These are phyloP conservation scores for Ethmia dodecea DNA, from an alignment of 2,888 invertebrate genomes.

Conservation along the genomic window DNA sequence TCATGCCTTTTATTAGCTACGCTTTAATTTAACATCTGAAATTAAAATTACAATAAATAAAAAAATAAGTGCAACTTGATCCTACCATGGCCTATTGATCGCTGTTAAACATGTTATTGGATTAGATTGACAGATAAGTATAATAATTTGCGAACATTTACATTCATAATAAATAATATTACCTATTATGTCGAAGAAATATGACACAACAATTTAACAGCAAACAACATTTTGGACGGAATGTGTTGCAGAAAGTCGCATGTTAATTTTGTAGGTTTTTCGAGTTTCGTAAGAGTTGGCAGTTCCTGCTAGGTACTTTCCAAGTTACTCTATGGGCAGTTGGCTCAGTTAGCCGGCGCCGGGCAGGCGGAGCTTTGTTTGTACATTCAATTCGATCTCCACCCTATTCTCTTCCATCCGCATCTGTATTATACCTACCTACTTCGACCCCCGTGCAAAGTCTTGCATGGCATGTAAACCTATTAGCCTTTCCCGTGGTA, in stretches of 20 bases:
- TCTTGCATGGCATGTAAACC: too few species aligned
- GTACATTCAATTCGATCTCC: constrained; percentile 39
- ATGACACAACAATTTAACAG: too few species aligned
- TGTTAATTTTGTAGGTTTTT: neutral
- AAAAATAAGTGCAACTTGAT: constrained; percentile 34
- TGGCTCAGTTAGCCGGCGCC: constrained; percentile 30
- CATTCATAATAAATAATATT: too few species aligned
- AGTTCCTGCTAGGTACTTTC: neutral
- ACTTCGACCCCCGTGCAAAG: too few species aligned
- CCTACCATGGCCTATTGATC: too few species aligned
- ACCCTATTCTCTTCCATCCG: too few species aligned
- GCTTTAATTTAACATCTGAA: constrained; percentile 46
- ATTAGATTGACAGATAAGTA: too few species aligned
- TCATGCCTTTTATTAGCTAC: constrained; percentile 53
- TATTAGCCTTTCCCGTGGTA: too few species aligned
- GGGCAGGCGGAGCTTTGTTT: constrained; percentile 38
- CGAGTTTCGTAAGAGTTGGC: neutral
- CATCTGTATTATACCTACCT: too few species aligned
- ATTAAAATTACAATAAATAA: constrained; percentile 34
- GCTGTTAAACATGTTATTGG: too few species aligned
- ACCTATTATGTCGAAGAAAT: too few species aligned
- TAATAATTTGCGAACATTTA: too few species aligned
- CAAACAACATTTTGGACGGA: neutral
- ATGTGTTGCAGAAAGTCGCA: neutral
- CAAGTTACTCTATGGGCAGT: neutral